These are phyloP conservation scores for Pelvicachromis taeniatus DNA, from an alignment of 2,113 vertebrate species.

Conservation along the genomic window DNA sequence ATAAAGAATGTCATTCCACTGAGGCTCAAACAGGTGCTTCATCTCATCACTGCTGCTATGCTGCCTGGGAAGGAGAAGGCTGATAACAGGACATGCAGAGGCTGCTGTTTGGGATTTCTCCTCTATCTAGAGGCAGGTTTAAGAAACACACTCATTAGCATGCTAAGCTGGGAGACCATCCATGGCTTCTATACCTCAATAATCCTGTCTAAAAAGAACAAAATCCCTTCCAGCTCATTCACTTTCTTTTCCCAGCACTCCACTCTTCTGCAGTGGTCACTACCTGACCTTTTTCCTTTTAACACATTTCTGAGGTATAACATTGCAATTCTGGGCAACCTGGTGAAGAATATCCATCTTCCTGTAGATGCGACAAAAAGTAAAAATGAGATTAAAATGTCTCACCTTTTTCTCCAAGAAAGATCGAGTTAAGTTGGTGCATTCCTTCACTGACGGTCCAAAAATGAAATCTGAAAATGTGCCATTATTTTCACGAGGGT, in stretches of 20 bases:
- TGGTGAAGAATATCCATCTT: not conserved
- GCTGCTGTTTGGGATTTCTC: conserved; percentile 26
- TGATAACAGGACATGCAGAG: conserved; percentile 7
- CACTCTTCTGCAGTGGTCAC: not conserved
- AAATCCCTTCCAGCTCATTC: conserved; percentile 1
- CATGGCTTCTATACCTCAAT: conserved; percentile 5
- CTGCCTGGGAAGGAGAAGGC: conserved; percentile 3
- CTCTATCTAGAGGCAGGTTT: conserved; percentile 20
- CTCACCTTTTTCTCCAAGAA: not conserved
- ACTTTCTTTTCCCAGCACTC: not conserved
- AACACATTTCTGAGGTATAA: not conserved
- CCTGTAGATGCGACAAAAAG: not conserved
- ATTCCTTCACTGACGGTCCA: not conserved
- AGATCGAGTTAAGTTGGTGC: not conserved
- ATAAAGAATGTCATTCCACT: not conserved
- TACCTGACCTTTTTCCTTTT: conserved; percentile 8
- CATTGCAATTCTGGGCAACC: not conserved
- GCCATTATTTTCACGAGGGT: not conserved
- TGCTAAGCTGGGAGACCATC: conserved; percentile 17
- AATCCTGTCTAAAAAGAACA: conserved; percentile 1
- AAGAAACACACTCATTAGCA: conserved; percentile 31
- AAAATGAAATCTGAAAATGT: not conserved
- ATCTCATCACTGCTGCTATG: conserved; percentile 6
- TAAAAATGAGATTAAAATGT: not conserved
- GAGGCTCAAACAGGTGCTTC: conserved; percentile 18